phyloP scores from a whole-genome alignment of 2,888 invertebrate genomes.

The Euclidia mi region DNA sequence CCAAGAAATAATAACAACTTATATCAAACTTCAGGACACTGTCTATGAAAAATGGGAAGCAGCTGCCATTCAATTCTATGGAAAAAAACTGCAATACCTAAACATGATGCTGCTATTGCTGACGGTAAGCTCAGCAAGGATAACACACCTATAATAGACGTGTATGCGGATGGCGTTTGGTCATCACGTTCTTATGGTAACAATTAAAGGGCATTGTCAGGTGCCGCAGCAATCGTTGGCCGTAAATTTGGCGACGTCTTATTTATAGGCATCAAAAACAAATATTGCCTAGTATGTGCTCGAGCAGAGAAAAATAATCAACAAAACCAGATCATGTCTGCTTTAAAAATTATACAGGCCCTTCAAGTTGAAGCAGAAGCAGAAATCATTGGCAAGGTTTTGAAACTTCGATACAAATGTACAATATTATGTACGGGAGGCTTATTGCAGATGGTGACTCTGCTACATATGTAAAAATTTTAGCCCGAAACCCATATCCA shows the following conservation, averaged over 20 bases:
- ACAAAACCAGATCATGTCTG: neutral
- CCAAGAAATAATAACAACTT: neutral
- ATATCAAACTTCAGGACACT: conserved; percentile 7
- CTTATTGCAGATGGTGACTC: conserved; percentile 12
- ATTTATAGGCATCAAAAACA: conserved; percentile 11
- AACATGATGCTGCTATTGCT: conserved; percentile 13
- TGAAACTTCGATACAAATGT: conserved; percentile 3
- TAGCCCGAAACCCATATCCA: conserved; percentile 11
- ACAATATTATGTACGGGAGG: conserved; percentile 7
- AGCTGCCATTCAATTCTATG: conserved; percentile 6
- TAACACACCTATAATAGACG: conserved; percentile 13
- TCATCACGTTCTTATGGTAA: conserved; percentile 16
- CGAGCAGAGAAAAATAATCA: neutral
- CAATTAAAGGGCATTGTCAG: conserved; percentile 15
- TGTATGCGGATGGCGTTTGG: conserved; percentile 19
- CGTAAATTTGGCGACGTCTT: conserved; percentile 13
- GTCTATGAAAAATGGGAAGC: conserved; percentile 12
- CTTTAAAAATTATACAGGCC: neutral
- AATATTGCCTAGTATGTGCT: conserved; percentile 11
- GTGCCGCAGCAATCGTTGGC: conserved; percentile 16
- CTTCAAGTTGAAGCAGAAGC: neutral
- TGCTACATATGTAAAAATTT: conserved; percentile 11
- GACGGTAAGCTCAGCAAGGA: conserved; percentile 9
- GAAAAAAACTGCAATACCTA: conserved; percentile 11
- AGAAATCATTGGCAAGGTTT: conserved; percentile 10